A percentile compares a stretch with the other conserved stretches of the same genome.
Evolutionary conservation across 2,888 invertebrate species (phyloP).

Genomic region (Antheraea assamensis): DNA sequence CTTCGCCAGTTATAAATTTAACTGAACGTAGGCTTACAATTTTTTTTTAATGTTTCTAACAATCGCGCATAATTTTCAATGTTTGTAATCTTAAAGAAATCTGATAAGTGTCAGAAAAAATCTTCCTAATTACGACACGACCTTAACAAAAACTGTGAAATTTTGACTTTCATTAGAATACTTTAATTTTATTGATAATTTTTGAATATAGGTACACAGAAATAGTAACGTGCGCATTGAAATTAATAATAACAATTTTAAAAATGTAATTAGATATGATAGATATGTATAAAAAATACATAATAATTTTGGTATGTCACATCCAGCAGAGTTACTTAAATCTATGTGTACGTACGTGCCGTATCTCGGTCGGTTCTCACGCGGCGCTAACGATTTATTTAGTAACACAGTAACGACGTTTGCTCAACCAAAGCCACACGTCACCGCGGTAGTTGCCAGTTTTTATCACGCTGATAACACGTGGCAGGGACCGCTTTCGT

Average conservation of each 20-base stretch:
- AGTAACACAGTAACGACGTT: constrained; percentile 76
- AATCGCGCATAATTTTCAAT: neutral
- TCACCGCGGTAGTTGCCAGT: constrained; percentile 55
- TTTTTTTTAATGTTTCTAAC: neutral
- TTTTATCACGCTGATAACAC: constrained; percentile 58
- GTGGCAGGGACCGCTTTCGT: constrained; percentile 23
- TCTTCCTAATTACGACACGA: no score
- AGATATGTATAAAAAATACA: no score
- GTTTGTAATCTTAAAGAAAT: no score
- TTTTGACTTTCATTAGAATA: neutral
- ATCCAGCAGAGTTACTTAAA: constrained; percentile 44
- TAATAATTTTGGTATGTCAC: constrained; percentile 14
- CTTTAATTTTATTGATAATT: neutral
- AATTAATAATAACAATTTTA: no score
- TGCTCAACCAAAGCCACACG: constrained; percentile 68
- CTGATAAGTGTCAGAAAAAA: no score
- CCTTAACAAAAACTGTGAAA: neutral
- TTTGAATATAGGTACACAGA: neutral
- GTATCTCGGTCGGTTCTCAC: constrained; percentile 68
- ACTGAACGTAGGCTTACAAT: neutral
- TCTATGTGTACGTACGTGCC: constrained; percentile 60
- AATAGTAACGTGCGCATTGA: neutral
- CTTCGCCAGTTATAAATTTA: neutral
- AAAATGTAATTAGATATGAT: no score
- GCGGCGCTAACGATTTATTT: constrained; percentile 79